Evolutionary conservation across 2,113 vertebrate species (phyloP).

Genomic region (Paralichthys olivaceus): DNA sequence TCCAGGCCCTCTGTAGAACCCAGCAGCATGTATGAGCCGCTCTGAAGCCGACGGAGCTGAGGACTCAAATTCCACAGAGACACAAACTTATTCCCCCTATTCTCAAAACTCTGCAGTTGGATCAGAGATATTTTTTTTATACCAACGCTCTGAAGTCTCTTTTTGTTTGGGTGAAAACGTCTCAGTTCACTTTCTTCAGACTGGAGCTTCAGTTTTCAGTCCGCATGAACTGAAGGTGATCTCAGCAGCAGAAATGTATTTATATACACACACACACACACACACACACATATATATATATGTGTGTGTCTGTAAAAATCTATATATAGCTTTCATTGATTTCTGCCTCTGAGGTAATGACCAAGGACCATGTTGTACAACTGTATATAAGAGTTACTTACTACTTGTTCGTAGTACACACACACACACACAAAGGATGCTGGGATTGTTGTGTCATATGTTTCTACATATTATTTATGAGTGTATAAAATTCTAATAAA

Average conservation of each 20-base stretch:
- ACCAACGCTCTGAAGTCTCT: neutral
- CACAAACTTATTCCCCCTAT: slow-evolving; percentile 4
- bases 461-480: slow-evolving; percentile 87
- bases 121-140: neutral
- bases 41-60: slow-evolving; percentile 6
- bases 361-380: slow-evolving; percentile 58
- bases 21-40: slow-evolving; percentile 38
- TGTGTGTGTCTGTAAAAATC: too few species aligned
- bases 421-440: slow-evolving; percentile 1
- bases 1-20: slow-evolving; percentile 20
- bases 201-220: neutral
- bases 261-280: neutral
- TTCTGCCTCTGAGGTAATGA: slow-evolving; percentile 31
- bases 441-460: slow-evolving; percentile 70
- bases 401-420: neutral
- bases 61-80: slow-evolving; percentile 14
- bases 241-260: neutral
- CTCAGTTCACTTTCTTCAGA: neutral
- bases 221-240: neutral
- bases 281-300: too few species aligned
- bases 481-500: slow-evolving; percentile 87
- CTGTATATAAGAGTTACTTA: slow-evolving; percentile 40
- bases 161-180: neutral
- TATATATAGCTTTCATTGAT: neutral
- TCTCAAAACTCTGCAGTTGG: neutral